Base-by-base conservation (phyloP, 2,113 vertebrate genomes). In the Todiramphus saurophagus region DNA sequence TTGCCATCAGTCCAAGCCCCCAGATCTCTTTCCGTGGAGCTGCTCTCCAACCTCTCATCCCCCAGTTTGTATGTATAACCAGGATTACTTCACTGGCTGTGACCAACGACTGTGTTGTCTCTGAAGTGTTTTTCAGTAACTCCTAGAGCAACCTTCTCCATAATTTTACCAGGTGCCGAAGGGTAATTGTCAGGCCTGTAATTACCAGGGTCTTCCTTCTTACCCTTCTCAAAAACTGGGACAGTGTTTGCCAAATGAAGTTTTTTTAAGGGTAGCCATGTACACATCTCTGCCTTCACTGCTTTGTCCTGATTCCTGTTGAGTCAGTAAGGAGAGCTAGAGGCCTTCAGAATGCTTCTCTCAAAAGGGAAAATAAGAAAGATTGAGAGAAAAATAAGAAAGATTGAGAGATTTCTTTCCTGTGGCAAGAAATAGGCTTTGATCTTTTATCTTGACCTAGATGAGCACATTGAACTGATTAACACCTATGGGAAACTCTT, bases 1-100 rank as follows among this genome's bases (percentile, higher is more conserved):
- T 69, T 88, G 17, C 14, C 37, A 41, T 66, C 30, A 46, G 60
- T 39, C 7, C 62, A 87, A 2, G 17, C 11, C 15, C 11, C 8
- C 18, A 43, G 17, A 68, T 68, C 27, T 75, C 27, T 63, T 81
- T 50, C 48, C 0, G 0, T 0, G 0, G 41, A 14, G 12, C 27
- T 56, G n/a, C 20, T 48, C 7, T 74, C 11, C 62, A 56, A 25
- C 48, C 15, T 69, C 69, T 63, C 1, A 0, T 41, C 17, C 25
- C 41, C 17, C 17, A 43, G 0, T 62, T 62, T 76, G 27, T 43
- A 30, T 1, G 1, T 50, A 20, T 81, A 69, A 30, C 35, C 21
- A 62, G 63, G 48, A n/a, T 85, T 75, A 31, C 3, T 13, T 16
- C 6, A 3, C 31, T 69, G 35, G 12, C 62, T 60, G 8, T 87